A percentile compares a stretch with the other conserved stretches of the same genome.
Evolutionary conservation across 1,140 invertebrate genomes (phyloP).

Genomic region (Agrypnia vestita): DNA sequence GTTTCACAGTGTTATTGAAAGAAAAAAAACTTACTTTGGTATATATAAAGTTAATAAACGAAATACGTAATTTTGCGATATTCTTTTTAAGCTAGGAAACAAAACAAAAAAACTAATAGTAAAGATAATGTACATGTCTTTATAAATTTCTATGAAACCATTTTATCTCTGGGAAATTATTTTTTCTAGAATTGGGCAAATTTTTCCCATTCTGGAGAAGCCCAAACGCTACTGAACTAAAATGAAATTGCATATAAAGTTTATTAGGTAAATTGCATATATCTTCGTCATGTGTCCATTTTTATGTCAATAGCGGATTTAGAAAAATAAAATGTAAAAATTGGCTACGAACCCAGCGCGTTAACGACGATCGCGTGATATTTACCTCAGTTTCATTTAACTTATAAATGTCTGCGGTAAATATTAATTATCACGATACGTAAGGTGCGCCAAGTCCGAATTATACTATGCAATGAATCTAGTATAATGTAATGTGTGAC

Average conservation of each 20-base stretch:
- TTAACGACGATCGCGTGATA: too few relatives aligned
- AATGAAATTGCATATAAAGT: constrained; percentile 1
- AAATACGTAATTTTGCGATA: constrained; percentile 60
- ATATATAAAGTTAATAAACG: constrained; percentile 38
- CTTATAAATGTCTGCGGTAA: too few relatives aligned
- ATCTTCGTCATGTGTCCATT: constrained; percentile 24
- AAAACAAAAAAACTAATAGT: constrained; percentile 4
- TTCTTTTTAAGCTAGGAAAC: constrained; percentile 51
- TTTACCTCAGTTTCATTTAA: too few relatives aligned
- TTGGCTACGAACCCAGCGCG: not conserved
- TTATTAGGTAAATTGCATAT: constrained; percentile 37
- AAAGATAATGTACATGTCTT: constrained; percentile 38
- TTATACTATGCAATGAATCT: constrained; percentile 20
- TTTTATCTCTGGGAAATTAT: constrained; percentile 33
- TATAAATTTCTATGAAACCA: constrained; percentile 33
- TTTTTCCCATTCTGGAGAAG: constrained; percentile 9
- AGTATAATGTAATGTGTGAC: not conserved
- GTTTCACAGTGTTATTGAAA: constrained; percentile 22
- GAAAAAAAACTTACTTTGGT: constrained; percentile 26
- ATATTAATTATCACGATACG: too few relatives aligned
- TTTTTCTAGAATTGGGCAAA: constrained; percentile 30
- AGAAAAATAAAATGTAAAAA: constrained; percentile 24
- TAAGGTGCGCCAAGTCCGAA: constrained; percentile 4
- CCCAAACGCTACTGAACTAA: not conserved
- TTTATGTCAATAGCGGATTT: constrained; percentile 27